A percentile compares a stretch with the other conserved stretches of the same genome.
Conservation (phyloP, 2,888 invertebrate genomes). For the Lasioglossum vierecki region DNA sequence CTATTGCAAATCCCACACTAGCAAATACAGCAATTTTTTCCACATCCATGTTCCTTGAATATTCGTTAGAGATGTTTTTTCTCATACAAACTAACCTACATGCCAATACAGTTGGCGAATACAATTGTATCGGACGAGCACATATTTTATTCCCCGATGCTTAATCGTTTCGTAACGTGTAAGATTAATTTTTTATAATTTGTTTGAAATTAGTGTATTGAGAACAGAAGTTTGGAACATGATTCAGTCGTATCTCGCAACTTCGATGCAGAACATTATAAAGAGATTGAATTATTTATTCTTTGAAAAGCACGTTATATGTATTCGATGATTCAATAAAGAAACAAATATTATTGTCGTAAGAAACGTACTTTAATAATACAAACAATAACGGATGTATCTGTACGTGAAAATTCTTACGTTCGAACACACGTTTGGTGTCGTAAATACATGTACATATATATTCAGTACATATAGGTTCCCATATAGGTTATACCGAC, state of each 20-base stretch:
- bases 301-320: conserved; percentile 14
- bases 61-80: conserved; percentile 4
- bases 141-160: neutral
- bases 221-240: neutral
- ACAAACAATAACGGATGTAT: conserved; percentile 13
- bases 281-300: neutral
- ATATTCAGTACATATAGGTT: neutral
- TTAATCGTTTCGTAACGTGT: conserved; percentile 7
- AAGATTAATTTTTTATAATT: conserved; percentile 10
- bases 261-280: neutral
- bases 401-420: neutral
- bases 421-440: conserved; percentile 18
- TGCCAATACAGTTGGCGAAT: conserved; percentile 10
- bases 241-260: neutral
- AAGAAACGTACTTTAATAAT: conserved; percentile 7
- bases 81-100: conserved; percentile 48
- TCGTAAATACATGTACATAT: conserved; percentile 28
- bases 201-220: neutral
- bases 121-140: neutral
- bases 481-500: conserved; percentile 38
- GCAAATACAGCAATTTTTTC: conserved; percentile 92
- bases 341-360: neutral
- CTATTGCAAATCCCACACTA: conserved; percentile 91
- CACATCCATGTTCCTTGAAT: conserved; percentile 86
- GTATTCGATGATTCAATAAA: neutral